Conservation (phyloP, 1,140 invertebrate genomes). For the Drosophila biarmipes region DNA sequence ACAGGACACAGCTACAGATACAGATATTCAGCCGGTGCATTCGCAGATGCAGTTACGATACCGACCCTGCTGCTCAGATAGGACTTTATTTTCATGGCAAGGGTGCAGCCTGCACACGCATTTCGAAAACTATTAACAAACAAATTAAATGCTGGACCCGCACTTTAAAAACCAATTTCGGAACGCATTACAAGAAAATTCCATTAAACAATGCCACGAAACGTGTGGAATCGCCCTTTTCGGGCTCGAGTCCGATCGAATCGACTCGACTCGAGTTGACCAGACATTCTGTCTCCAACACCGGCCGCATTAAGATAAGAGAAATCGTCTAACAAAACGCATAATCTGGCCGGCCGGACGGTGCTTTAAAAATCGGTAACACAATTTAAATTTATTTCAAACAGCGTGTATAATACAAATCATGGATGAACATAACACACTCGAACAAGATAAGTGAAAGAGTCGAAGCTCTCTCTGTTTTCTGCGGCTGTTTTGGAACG, state of each 20-base stretch:
- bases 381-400: slow-evolving; percentile 79
- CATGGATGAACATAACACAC: slow-evolving; percentile 68
- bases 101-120: slow-evolving; percentile 55
- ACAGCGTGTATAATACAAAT: slow-evolving; percentile 61
- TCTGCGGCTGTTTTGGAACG: not conserved
- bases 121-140: slow-evolving; percentile 83
- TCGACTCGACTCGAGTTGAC: slow-evolving; percentile 3
- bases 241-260: not conserved
- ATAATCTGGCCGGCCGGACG: slow-evolving; percentile 65
- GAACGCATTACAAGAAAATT: slow-evolving; percentile 83
- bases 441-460: slow-evolving; percentile 69
- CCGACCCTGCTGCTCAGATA: not conserved
- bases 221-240: slow-evolving; percentile 24
- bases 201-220: slow-evolving; percentile 76
- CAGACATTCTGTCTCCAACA: slow-evolving; percentile 77
- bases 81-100: slow-evolving; percentile 25
- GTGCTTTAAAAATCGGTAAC: slow-evolving; percentile 71
- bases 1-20: slow-evolving; percentile 49
- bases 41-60: slow-evolving; percentile 16
- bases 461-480: slow-evolving; percentile 10
- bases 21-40: slow-evolving; percentile 19
- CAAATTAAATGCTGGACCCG: slow-evolving; percentile 83
- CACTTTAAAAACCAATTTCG: slow-evolving; percentile 83
- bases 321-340: slow-evolving; percentile 83
- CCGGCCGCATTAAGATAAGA: slow-evolving; percentile 78